Percentiles rank a stretch among this genome's conserved stretches.
Evolutionary conservation across 1,140 invertebrate genomes (phyloP).

Genomic region (Schmidtea mediterranea): DNA sequence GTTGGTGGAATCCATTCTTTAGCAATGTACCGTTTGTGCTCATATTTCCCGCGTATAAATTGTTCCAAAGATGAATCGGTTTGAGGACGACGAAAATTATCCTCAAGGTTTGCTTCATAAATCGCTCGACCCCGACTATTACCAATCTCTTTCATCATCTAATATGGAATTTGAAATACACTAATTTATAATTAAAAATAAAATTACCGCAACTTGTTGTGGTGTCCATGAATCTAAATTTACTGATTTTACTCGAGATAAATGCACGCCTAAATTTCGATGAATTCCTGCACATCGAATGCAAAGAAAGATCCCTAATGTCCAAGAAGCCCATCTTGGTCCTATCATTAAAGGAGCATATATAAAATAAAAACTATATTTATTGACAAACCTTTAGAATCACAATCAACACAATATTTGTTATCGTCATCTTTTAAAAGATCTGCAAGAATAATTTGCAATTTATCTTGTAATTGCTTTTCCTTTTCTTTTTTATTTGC

Average conservation of each 20-base stretch:
- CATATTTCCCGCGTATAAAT: conserved; percentile 88
- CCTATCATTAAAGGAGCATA: too few relatives aligned
- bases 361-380: too few relatives aligned
- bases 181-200: too few relatives aligned
- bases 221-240: conserved; percentile 93
- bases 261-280: conserved; percentile 81
- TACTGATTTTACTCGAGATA: conserved; percentile 87
- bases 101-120: conserved; percentile 82
- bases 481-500: not conserved
- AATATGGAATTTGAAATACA: conserved; percentile 8
- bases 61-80: conserved; percentile 65
- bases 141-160: conserved; percentile 83
- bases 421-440: conserved; percentile 38
- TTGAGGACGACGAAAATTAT: conserved; percentile 70
- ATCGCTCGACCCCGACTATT: conserved; percentile 80
- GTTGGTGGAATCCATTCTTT: conserved; percentile 70
- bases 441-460: not conserved
- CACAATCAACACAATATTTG: conserved; percentile 97
- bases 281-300: conserved; percentile 93
- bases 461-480: not conserved
- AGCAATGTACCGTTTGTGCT: conserved; percentile 87
- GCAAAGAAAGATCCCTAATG: conserved; percentile 82
- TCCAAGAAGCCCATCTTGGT: conserved; percentile 94
- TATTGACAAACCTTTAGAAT: conserved; percentile 48
- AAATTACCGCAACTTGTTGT: conserved; percentile 44